Conservation (phyloP, 2,888 invertebrate genomes). For the Trachelus iudaicus region DNA sequence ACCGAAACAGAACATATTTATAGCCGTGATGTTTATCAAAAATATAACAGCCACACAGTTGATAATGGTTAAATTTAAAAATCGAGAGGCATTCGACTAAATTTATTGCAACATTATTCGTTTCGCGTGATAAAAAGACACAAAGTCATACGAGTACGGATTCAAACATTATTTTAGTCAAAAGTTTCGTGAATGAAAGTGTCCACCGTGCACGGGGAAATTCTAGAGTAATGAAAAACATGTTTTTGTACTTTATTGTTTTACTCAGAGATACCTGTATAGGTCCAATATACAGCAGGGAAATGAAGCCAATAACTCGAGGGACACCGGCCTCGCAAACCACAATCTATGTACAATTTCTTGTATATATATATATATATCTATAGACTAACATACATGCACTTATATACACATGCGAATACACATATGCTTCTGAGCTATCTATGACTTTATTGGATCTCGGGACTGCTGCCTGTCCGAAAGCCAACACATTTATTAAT, state of each 20-base stretch:
- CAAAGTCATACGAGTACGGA: not conserved
- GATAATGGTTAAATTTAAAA: not conserved
- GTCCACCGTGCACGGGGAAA: not conserved
- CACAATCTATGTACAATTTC: not conserved
- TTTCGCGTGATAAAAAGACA: not conserved
- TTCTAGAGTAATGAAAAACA: not conserved
- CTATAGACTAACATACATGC: not conserved
- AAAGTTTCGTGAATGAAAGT: not conserved
- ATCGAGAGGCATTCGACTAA: not conserved
- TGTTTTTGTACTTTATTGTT: not conserved
- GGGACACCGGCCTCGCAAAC: not conserved
- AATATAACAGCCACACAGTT: not conserved
- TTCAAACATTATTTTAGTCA: no score
- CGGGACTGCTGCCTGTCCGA: not conserved
- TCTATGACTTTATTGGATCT: not conserved
- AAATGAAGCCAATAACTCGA: slow-evolving; percentile 1
- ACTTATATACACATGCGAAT: not conserved
- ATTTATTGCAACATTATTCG: not conserved
- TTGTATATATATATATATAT: not conserved
- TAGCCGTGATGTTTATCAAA: not conserved
- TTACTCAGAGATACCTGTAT: not conserved
- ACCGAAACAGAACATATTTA: not conserved
- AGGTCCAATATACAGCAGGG: not conserved
- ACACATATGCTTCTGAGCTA: not conserved
- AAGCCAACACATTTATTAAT: not conserved